Conservation (phyloP, 2,113 vertebrate species). For the Ochotona curzoniae region DNA sequence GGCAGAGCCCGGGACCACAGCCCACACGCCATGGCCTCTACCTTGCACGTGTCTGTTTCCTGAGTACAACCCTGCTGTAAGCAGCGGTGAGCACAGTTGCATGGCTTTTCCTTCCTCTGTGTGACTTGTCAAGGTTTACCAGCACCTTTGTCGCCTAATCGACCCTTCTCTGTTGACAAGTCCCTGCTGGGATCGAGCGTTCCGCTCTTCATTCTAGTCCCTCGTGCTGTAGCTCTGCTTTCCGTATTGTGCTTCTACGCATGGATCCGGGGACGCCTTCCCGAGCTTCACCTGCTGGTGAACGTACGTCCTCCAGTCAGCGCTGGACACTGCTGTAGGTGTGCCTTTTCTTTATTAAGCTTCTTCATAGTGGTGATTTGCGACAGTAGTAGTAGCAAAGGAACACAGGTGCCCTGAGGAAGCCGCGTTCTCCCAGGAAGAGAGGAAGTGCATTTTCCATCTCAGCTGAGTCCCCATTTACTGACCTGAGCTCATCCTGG, state of each 20-base stretch:
- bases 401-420: background rate
- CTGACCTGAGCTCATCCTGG: background rate
- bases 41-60: background rate
- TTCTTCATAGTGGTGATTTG: background rate
- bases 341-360: background rate
- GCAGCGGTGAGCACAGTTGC: background rate
- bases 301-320: fast-evolving
- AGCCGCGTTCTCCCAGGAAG: no score
- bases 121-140: fast-evolving
- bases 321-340: no score
- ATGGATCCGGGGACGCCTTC: fast-evolving
- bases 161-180: background rate
- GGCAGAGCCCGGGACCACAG: background rate
- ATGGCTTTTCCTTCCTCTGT: background rate
- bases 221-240: fast-evolving
- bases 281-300: fast-evolving
- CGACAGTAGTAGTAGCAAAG: background rate
- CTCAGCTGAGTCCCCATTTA: background rate
- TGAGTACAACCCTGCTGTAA: background rate
- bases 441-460: background rate
- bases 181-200: background rate
- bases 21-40: background rate
- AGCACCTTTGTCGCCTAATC: fast-evolving
- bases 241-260: fast-evolving
- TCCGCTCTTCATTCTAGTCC: background rate